phyloP scores from a whole-genome alignment of 2,797 vertebrate genomes.

The Syngnathus rostellatus region DNA sequence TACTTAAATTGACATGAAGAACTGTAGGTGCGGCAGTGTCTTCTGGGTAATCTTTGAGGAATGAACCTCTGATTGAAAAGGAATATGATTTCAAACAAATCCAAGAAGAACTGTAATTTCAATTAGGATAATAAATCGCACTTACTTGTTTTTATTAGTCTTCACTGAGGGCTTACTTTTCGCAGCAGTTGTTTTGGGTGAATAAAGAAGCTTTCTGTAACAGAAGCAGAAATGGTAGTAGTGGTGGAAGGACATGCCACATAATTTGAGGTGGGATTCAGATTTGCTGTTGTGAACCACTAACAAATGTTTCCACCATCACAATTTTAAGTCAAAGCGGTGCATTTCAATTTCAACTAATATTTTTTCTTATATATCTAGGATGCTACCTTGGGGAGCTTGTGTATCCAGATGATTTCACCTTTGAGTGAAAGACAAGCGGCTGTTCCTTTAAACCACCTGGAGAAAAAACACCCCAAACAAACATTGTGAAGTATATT shows the following conservation, averaged over 20 bases:
- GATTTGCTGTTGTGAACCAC: neutral
- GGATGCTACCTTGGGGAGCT: conserved; percentile 65
- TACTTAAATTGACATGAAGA: conserved; percentile 40
- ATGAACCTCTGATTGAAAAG: conserved; percentile 36
- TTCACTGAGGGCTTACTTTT: conserved; percentile 50
- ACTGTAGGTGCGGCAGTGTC: conserved; percentile 58
- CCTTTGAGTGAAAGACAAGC: conserved; percentile 77
- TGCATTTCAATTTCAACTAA: conserved; percentile 3
- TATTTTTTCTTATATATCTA: conserved; percentile 24
- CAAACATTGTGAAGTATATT: neutral
- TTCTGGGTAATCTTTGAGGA: conserved; percentile 68
- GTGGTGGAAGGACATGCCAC: neutral
- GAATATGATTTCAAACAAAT: conserved; percentile 1
- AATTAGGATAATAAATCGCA: neutral
- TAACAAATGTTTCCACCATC: neutral
- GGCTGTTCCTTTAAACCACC: conserved; percentile 66
- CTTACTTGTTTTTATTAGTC: conserved; percentile 56
- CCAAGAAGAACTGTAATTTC: neutral
- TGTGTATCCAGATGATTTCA: conserved; percentile 84
- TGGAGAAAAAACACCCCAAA: conserved; percentile 29
- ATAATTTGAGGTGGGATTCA: neutral
- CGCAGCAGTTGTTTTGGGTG: conserved; percentile 68
- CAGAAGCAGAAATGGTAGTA: neutral
- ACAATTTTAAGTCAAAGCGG: neutral
- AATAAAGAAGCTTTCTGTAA: conserved; percentile 74